A percentile compares a stretch with the other conserved stretches of the same genome.
Conservation (phyloP, 2,113 vertebrate species). For the Leptosomus discolor region DNA sequence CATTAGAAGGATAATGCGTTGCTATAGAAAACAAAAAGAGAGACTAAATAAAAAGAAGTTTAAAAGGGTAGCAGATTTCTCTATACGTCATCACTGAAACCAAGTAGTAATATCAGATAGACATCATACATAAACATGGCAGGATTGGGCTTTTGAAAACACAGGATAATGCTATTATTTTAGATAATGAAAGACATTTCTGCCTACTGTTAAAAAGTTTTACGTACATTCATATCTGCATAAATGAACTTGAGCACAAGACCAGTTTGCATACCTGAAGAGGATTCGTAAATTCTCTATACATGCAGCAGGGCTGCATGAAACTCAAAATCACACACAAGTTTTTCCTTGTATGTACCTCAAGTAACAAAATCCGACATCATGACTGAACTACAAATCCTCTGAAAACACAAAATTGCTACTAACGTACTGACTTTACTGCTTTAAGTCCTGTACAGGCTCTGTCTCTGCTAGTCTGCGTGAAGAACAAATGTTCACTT, state of each 20-base stretch:
- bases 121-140: not conserved
- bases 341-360: not conserved
- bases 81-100: not conserved
- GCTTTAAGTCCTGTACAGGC: not conserved
- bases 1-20: not conserved
- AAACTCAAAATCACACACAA: not conserved
- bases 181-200: not conserved
- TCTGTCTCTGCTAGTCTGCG: not conserved
- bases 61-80: not conserved
- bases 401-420: not conserved
- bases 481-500: not conserved
- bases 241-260: not conserved
- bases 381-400: not conserved
- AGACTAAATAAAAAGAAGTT: too few species aligned
- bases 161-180: not conserved
- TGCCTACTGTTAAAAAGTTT: not conserved
- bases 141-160: not conserved
- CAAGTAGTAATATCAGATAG: not conserved
- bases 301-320: fast-evolving
- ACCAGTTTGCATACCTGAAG: not conserved
- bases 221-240: too few species aligned
- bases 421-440: not conserved
- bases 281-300: not conserved
- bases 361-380: not conserved
- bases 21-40: not conserved